Evolutionary conservation across 53 echinoderm and acorn worm genomes (phyloP).

Genomic region (Echinarachnius parma): DNA sequence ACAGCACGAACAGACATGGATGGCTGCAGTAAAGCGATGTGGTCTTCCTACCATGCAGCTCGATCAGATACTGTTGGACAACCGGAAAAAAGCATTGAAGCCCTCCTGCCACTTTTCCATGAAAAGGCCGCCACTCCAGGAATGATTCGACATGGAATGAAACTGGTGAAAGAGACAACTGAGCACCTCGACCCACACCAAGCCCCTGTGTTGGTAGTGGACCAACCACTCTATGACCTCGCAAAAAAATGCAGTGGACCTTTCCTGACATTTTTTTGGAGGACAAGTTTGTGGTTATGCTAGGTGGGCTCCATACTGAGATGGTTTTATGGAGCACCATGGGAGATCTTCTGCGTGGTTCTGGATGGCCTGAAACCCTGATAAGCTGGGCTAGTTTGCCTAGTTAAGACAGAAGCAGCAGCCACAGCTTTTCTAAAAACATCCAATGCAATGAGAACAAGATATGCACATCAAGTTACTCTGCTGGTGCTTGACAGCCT

Average conservation of each 20-base stretch:
- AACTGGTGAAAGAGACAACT: background rate
- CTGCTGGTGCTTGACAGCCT: background rate
- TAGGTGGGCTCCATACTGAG: constrained; percentile 4
- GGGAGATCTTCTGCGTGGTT: background rate
- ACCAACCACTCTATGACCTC: constrained; percentile 8
- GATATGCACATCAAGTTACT: constrained; percentile 1
- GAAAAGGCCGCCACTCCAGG: constrained; percentile 27
- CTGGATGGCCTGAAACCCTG: background rate
- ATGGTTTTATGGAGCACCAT: constrained; percentile 1
- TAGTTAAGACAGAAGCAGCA: background rate
- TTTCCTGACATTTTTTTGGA: background rate
- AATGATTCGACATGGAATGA: constrained; percentile 44
- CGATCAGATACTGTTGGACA: background rate
- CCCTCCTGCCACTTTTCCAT: constrained; percentile 14
- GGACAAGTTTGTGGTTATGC: constrained; percentile 12
- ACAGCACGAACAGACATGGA: constrained; percentile 8
- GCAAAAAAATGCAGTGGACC: constrained; percentile 3
- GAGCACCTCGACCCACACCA: background rate
- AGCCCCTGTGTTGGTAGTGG: background rate
- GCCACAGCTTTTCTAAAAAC: background rate
- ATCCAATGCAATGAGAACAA: background rate
- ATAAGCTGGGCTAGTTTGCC: background rate
- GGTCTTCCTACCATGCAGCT: background rate
- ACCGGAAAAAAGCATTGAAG: background rate
- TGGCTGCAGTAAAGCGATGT: constrained; percentile 1